phyloP scores from a whole-genome alignment of 2,113 vertebrate genomes.

The Menidia beryllina region DNA sequence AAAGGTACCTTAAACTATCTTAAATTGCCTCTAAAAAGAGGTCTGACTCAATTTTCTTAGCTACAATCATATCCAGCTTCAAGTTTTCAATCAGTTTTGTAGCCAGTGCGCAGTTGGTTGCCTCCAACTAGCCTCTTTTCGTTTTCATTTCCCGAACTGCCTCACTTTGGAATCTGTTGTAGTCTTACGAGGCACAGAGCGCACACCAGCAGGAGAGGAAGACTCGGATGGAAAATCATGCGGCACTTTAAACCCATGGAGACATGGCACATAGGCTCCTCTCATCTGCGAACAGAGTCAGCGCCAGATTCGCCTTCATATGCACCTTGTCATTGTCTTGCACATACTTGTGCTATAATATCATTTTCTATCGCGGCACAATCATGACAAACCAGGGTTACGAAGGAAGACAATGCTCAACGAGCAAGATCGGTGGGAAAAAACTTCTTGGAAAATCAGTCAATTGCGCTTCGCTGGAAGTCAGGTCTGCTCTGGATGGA shows the following conservation, averaged over 20 bases:
- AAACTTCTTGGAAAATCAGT: constrained; percentile 86
- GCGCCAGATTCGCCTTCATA: constrained; percentile 87
- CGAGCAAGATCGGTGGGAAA: constrained; percentile 78
- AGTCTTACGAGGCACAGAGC: constrained; percentile 29
- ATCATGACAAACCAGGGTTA: constrained; percentile 80
- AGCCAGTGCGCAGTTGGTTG: constrained; percentile 48
- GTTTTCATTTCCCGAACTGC: too few relatives aligned
- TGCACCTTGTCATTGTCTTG: constrained; percentile 89
- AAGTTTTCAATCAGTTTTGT: constrained; percentile 40
- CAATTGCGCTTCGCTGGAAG: constrained; percentile 76
- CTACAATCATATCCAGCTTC: constrained; percentile 1
- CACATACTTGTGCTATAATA: constrained; percentile 89
- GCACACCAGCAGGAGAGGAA: constrained; percentile 53
- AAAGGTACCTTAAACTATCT: constrained; percentile 40
- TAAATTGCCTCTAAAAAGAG: constrained; percentile 28
- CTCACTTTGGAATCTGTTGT: constrained; percentile 47
- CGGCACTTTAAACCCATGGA: constrained; percentile 85
- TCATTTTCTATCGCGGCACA: constrained; percentile 85
- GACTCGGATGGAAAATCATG: constrained; percentile 79
- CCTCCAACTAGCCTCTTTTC: constrained; percentile 47
- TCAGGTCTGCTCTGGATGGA: constrained; percentile 60
- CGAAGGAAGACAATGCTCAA: constrained; percentile 80
- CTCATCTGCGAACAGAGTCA: constrained; percentile 84
- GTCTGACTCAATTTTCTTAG: constrained; percentile 6
- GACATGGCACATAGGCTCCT: constrained; percentile 92